Percentiles rank a stretch among this genome's conserved stretches.
These are phyloP conservation scores for Phataginus tricuspis DNA, from an alignment of 2,797 vertebrate species.

Conservation along the genomic window DNA sequence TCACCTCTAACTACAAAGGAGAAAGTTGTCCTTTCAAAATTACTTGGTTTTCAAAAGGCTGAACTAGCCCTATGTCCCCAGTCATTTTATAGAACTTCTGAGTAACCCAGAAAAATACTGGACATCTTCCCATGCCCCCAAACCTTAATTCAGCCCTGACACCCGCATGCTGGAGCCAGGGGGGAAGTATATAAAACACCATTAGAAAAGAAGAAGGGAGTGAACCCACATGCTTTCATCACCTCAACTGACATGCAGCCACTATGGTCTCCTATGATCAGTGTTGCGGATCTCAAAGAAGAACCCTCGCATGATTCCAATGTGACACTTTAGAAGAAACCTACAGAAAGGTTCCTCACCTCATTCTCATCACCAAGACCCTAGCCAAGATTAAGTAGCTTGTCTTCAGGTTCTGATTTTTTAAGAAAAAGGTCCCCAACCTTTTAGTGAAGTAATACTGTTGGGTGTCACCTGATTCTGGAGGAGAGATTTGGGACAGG, in stretches of 20 bases:
- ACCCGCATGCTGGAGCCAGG: rapidly evolving
- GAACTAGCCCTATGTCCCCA: neutral
- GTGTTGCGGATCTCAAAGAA: slow-evolving; percentile 51
- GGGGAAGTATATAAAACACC: slow-evolving; percentile 24
- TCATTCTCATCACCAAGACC: neutral
- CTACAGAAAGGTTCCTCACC: slow-evolving; percentile 49
- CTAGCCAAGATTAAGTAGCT: neutral
- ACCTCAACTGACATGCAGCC: slow-evolving; percentile 49
- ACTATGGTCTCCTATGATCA: slow-evolving; percentile 23
- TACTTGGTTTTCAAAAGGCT: neutral
- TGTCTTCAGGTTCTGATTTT: neutral
- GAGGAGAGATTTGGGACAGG: neutral
- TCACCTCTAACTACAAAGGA: neutral
- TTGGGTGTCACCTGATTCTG: neutral
- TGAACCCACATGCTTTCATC: neutral
- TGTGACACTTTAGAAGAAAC: slow-evolving; percentile 73
- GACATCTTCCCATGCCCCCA: neutral
- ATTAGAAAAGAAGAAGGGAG: neutral
- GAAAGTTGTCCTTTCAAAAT: neutral
- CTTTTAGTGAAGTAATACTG: neutral
- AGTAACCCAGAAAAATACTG: rapidly evolving
- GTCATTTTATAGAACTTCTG: neutral
- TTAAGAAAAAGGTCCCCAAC: neutral
- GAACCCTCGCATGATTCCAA: slow-evolving; percentile 62
- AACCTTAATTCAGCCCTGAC: slow-evolving; percentile 41